Evolutionary conservation across 2,113 vertebrate species (phyloP).

Genomic region (Piaya cayana): DNA sequence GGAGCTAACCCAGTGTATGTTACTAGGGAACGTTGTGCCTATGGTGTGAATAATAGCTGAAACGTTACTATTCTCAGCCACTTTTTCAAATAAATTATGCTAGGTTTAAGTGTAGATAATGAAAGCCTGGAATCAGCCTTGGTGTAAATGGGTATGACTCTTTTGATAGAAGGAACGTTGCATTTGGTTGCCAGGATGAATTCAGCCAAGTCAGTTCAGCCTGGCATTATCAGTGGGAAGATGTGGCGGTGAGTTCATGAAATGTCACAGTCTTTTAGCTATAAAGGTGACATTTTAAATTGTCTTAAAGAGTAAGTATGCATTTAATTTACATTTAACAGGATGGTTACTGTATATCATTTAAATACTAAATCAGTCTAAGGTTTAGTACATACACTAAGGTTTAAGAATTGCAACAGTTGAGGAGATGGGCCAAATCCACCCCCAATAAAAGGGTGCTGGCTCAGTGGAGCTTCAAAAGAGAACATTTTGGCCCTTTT

Average conservation of each 20-base stretch:
- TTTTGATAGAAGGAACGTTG: background rate
- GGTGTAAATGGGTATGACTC: background rate
- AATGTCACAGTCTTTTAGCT: conserved; percentile 65
- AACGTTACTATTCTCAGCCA: conserved; percentile 28
- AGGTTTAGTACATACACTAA: background rate
- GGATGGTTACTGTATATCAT: conserved; percentile 56
- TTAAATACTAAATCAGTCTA: conserved; percentile 62
- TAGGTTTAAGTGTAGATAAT: conserved; percentile 48
- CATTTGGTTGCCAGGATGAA: conserved; percentile 17
- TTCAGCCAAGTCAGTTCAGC: conserved; percentile 46
- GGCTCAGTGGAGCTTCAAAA: background rate
- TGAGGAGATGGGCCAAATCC: background rate
- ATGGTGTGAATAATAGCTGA: conserved; percentile 10
- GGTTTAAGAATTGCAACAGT: background rate
- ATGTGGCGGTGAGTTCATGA: conserved; percentile 54
- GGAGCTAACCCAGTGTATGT: background rate
- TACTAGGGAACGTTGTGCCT: conserved; percentile 7
- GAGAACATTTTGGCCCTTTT: background rate
- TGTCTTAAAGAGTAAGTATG: conserved; percentile 51
- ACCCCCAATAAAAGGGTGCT: background rate
- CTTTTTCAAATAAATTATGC: conserved; percentile 47
- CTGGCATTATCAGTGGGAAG: conserved; percentile 49
- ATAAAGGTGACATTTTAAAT: conserved; percentile 67
- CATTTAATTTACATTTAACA: conserved; percentile 66
- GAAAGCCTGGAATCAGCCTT: conserved; percentile 42